These are phyloP conservation scores for Gnatocerus cornutus DNA, from an alignment of 2,888 invertebrate genomes.

Conservation along the genomic window DNA sequence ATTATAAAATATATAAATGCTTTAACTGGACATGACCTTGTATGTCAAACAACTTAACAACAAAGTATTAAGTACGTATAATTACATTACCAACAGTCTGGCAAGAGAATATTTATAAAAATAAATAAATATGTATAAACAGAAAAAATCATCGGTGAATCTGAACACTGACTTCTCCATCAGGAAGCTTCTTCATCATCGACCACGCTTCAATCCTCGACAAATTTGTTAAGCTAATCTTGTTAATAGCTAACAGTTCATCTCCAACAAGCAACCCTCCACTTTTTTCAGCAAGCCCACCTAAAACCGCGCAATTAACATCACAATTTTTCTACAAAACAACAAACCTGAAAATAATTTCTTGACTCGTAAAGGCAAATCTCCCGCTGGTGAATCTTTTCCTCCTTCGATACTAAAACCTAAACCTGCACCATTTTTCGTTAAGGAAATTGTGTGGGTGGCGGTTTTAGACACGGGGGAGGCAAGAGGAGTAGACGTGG, in stretches of 20 bases:
- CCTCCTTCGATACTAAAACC: conserved; percentile 97
- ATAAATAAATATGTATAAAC: conserved; percentile 47
- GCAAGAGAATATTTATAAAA: conserved; percentile 44
- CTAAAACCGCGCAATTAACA: conserved; percentile 71
- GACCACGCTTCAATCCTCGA: conserved; percentile 97
- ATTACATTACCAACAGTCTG: conserved; percentile 36
- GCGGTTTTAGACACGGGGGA: conserved; percentile 52
- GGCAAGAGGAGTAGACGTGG: conserved; percentile 14
- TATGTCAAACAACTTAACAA: conserved; percentile 44
- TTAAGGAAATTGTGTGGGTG: conserved; percentile 70
- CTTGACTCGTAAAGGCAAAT: conserved; percentile 91
- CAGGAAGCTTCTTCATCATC: conserved; percentile 90
- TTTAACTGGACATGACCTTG: conserved; percentile 46
- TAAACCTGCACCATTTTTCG: conserved; percentile 89
- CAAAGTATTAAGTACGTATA: conserved; percentile 43
- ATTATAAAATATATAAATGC: conserved; percentile 51
- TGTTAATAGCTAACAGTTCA: conserved; percentile 89
- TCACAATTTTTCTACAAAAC: too few relatives aligned
- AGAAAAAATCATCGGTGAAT: conserved; percentile 57
- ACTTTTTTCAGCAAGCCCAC: conserved; percentile 91
- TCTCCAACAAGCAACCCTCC: conserved; percentile 89
- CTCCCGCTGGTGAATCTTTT: conserved; percentile 91
- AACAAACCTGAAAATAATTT: conserved; percentile 91
- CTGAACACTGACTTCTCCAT: conserved; percentile 76
- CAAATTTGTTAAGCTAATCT: conserved; percentile 85